Evolutionary conservation across 1,140 invertebrate species (phyloP), one percentile per base, ranked within the genome.

Genomic region (Luehdorfia chinensis): DNA sequence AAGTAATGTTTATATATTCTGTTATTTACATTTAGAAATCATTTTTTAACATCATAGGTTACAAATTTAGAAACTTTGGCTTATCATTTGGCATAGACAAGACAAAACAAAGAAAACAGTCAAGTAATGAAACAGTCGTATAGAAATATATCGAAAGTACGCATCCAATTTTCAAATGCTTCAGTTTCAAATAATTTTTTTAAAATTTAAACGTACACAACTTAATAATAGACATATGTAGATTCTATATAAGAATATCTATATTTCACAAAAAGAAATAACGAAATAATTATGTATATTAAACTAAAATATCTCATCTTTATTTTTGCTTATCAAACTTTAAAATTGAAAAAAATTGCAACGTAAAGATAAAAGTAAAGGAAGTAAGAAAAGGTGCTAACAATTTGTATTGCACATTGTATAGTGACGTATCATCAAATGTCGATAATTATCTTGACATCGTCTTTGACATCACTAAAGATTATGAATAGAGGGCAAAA

Each of bases 191-290:
- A 49, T 50, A 32, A 51, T 31, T 12, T 1, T 15, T 43, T 50
- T 45, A 45, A 44, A 44, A 47, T 45, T 33, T 49, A 55, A 66
- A 31, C 28, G n/a, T 59, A 50, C 41, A 73, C 14, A 74, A 67
- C 41, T 45, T 51, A 64, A 50, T 53, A 43, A 66, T 69, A 66
- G 66, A 56, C 58, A 76, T 71, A 66, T 81, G 65, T 75, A 81
- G 58, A 76, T 56, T 68, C 68, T 66, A 61, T 78, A 78, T 66
- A 78, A 81, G 75, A 81, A 81, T 78, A 81, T 70, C 67, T 68
- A 61, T 60, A 55, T 64, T 56, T 47, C 49, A 56, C 55, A 56
- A 67, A 66, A 75, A 75, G 71, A 67, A 72, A 76, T 63, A 50
- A 62, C 50, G 58, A 67, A 62, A 66, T 16, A 25, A 41, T 43